Evolutionary conservation across 2,113 vertebrate species (phyloP).

Genomic region (Caretta caretta): DNA sequence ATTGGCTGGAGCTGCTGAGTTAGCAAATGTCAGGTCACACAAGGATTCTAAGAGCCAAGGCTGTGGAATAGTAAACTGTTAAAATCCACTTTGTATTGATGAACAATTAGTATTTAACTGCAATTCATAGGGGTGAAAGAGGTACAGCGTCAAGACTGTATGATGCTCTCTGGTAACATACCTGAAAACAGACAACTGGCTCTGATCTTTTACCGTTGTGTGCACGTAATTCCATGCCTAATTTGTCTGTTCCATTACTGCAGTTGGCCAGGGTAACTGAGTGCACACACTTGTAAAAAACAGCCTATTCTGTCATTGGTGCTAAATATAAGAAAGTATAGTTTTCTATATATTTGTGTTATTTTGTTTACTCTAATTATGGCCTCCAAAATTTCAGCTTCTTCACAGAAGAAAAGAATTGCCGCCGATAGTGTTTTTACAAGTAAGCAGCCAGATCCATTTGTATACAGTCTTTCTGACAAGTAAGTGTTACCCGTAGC

Average conservation of each 20-base stretch:
- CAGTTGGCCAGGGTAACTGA: not conserved
- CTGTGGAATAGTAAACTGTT: not conserved
- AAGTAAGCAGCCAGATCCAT: constrained; percentile 2
- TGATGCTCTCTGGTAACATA: not conserved
- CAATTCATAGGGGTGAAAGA: not conserved
- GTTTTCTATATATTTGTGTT: not conserved
- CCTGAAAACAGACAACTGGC: not conserved
- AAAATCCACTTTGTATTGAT: not conserved
- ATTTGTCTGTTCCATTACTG: not conserved
- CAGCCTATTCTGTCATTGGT: not conserved
- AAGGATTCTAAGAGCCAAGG: not conserved
- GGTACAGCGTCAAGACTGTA: not conserved
- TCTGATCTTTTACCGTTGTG: not conserved
- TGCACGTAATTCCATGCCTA: not conserved
- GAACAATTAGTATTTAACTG: not conserved
- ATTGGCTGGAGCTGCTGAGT: not conserved
- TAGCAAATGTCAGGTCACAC: not conserved
- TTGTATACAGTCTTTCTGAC: not conserved
- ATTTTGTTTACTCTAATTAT: not conserved
- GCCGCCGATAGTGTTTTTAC: constrained; percentile 30
- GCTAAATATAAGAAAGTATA: not conserved
- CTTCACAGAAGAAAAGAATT: constrained; percentile 49
- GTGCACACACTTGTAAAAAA: not conserved
- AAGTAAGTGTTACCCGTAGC: constrained; percentile 68
- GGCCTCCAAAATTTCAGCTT: constrained; percentile 61